These are phyloP conservation scores for Sciurus niger DNA, from an alignment of 2,113 vertebrate genomes.

Conservation along the genomic window DNA sequence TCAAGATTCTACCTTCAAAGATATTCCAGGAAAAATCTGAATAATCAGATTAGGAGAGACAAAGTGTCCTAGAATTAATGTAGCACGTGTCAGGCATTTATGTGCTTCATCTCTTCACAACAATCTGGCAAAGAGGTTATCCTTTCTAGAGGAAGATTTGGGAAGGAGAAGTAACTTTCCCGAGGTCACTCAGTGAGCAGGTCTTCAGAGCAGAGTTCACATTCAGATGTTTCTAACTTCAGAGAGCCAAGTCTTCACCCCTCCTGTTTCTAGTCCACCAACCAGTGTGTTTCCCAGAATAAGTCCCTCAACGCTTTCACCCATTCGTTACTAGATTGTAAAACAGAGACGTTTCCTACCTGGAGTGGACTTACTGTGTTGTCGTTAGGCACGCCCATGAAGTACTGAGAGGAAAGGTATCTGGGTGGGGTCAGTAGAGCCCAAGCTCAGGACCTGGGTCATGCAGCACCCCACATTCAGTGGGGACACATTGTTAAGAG, in stretches of 20 bases:
- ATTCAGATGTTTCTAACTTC: background rate
- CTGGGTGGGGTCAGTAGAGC: background rate
- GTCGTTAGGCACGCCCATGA: background rate
- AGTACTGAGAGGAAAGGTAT: background rate
- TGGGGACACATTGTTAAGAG: background rate
- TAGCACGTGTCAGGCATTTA: background rate
- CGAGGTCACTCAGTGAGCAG: background rate
- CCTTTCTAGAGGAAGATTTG: background rate
- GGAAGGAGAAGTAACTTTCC: background rate
- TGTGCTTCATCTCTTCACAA: background rate
- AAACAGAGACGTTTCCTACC: background rate
- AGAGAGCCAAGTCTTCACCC: background rate
- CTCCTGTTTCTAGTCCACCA: background rate
- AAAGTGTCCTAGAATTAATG: background rate
- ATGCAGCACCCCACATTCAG: fast-evolving
- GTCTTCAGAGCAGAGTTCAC: background rate
- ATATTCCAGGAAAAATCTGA: background rate
- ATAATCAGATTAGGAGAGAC: background rate
- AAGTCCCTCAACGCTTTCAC: background rate
- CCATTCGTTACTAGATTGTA: background rate
- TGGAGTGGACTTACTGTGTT: background rate
- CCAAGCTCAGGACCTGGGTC: background rate
- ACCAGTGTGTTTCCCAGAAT: background rate
- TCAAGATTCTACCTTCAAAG: background rate
- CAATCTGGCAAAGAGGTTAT: background rate